Percentiles rank a stretch among this genome's conserved stretches.
phyloP scores from a whole-genome alignment of 2,113 vertebrate genomes.

The Heterotilapia buettikoferi region DNA sequence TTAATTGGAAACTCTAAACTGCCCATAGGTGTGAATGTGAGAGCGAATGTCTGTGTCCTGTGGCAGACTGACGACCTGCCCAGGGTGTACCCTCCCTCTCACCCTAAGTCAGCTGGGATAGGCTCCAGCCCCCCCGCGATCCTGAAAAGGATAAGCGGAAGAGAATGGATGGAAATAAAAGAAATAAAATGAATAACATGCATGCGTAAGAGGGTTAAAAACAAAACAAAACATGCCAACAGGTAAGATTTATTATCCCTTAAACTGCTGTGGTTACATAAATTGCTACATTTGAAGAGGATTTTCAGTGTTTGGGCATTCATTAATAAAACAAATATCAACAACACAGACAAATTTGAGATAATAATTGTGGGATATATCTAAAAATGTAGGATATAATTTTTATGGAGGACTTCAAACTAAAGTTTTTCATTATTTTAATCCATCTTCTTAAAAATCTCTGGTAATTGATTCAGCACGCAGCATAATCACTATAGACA shows the following conservation, averaged over 20 bases:
- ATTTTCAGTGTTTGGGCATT: rapidly evolving
- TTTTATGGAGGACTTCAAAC: not conserved
- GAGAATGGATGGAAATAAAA: not conserved
- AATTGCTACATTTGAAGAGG: not conserved
- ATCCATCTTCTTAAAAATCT: not conserved
- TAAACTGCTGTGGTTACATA: not conserved
- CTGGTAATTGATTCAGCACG: not conserved
- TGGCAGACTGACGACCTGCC: not conserved
- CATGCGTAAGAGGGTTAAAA: rapidly evolving
- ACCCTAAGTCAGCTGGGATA: not conserved
- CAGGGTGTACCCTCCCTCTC: not conserved
- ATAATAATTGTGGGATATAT: not conserved
- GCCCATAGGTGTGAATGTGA: rapidly evolving
- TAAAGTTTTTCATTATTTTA: rapidly evolving
- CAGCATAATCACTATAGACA: not conserved
- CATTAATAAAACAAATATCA: not conserved
- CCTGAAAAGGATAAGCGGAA: not conserved
- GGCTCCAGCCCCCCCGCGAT: rapidly evolving
- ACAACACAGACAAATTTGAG: not conserved
- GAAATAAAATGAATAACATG: not conserved
- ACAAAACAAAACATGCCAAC: not conserved
- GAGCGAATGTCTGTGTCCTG: rapidly evolving
- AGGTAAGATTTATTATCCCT: not conserved
- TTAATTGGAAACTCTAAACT: not conserved
- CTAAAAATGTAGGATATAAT: not conserved